Base-by-base conservation (phyloP, 2,888 invertebrate genomes). In the Flabesymbios commensalis region DNA sequence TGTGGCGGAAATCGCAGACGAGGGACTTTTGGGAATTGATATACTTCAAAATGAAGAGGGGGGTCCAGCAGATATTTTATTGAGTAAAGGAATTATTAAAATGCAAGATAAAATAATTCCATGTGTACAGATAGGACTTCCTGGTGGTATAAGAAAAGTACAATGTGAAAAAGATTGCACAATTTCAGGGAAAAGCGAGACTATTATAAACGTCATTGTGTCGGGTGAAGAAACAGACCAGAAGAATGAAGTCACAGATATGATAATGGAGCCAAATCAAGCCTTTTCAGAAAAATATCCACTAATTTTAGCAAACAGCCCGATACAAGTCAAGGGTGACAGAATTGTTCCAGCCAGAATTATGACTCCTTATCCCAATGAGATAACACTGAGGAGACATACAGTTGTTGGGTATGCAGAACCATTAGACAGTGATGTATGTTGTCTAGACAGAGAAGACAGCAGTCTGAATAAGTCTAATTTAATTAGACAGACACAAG, bases 101-200 rank as follows among this genome's bases (percentile, higher is more conserved):
- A n/a, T 49, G 24, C n/a, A 17, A n/a, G 49, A 29, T 26, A 28
- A 24, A 5, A 24, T n/a, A 7, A 49, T 49, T 49, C 49, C 49
- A 5, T 26, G 24, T 24, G 28, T n/a, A 24, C 28, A 28, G n/a
- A 29, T 49, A 26, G 24, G 49, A 28, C 24, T 49, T n/a, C 49
- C 22, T 28, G 3, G 5, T 14, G 10, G 17, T 24, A 24, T 28
- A 4, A 49, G 49, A 17, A 49, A 28, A 49, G 5, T 49, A n/a
- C 28, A 24, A 7, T 5, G 26, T 26, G 49, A 24, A 28, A 29
- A 24, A 24, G 26, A 24, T n/a, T 49, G 28, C 49, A 24, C n/a
- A 24, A n/a, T 49, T 49, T 29, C 49, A 5, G 49, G 49, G 49
- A n/a, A n/a, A 3, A 49, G 49, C 17, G 49, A 49, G 17, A 28